These are phyloP conservation scores for Lordiphosa collinella DNA, from an alignment of 1,140 invertebrate genomes.

Conservation along the genomic window DNA sequence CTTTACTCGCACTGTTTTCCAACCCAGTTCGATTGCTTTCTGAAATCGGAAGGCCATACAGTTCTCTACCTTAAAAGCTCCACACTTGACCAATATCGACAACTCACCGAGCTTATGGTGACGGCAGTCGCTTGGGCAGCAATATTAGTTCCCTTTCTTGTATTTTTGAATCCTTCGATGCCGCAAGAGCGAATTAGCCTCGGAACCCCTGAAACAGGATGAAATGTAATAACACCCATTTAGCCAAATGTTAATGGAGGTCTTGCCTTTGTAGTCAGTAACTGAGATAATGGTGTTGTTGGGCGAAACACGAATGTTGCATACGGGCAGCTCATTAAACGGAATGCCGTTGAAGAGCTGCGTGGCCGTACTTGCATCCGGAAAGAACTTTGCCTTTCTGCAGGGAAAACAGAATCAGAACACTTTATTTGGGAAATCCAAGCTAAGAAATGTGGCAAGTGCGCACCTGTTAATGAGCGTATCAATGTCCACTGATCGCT, in stretches of 20 bases:
- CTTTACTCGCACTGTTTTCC: constrained; percentile 87
- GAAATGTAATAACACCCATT: not conserved
- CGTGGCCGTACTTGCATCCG: constrained; percentile 86
- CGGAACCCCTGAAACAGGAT: constrained; percentile 80
- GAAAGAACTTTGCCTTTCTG: constrained; percentile 87
- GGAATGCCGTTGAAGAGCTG: constrained; percentile 88
- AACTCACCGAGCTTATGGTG: constrained; percentile 78
- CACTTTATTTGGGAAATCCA: not conserved
- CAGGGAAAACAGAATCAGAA: constrained; percentile 46
- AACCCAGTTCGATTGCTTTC: constrained; percentile 87
- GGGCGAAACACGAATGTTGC: constrained; percentile 88
- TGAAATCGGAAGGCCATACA: constrained; percentile 70
- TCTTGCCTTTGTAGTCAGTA: constrained; percentile 84
- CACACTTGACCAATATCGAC: not conserved
- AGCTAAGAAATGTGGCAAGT: constrained; percentile 1
- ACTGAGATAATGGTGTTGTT: constrained; percentile 94
- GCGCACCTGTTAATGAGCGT: constrained; percentile 73
- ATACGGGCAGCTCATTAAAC: constrained; percentile 90
- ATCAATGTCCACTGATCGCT: constrained; percentile 83
- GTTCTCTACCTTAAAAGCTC: not conserved
- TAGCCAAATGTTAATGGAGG: not conserved
- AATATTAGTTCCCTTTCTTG: constrained; percentile 96
- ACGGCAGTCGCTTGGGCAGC: constrained; percentile 96
- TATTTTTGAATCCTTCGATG: constrained; percentile 96
- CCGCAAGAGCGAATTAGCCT: constrained; percentile 87